Evolutionary conservation across 2,888 invertebrate genomes (phyloP), one percentile per base, ranked within the genome.

Genomic region (Drosophila meridionalis): DNA sequence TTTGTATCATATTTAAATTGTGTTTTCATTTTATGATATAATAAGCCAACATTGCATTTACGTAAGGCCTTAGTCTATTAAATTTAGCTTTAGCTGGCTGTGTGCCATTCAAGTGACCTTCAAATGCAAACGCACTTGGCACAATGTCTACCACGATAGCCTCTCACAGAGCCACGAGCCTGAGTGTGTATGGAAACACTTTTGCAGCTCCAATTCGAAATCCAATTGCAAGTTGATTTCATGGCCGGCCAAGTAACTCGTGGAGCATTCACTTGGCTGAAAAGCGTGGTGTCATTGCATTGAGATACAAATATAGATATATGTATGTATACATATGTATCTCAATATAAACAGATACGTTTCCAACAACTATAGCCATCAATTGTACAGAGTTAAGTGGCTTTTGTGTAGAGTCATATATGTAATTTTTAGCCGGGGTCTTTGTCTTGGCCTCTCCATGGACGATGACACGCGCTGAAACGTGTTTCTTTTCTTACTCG

Each of bases 391-490:
- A 65, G 84, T 62, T 83, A 90, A 90, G 89, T 86, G 89, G 76
- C 82, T 70, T 75, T 87, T 75, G 70, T 87, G 82, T 83, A 80
- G 70, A 78, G 75, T 90, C 76, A 82, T 80, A 76, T 82, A 72
- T 82, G 61, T 65, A 56, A 65, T 78, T 11, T 59, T 57, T 57
- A 43, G 48, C 52, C 50, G 90, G 79, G 90, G 90, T 84, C 83
- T 83, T 83, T 90, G 89, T 82, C 76, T 88, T 76, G 81, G 81
- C 83, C 80, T 72, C 78, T 69, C 47, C 67, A 67, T 86, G 86
- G 76, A 76, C 83, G 90, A 75, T 87, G 84, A 85, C 84, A 85
- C 89, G 87, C 89, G 84, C 59, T 74, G 69, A 76, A 90, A 88
- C 90, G 57, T 85, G 90, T 88, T 88, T 90, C 62, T 40, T 48